Base-by-base conservation (phyloP, 2,797 vertebrate genomes). In the Adrianichthys oophorus region DNA sequence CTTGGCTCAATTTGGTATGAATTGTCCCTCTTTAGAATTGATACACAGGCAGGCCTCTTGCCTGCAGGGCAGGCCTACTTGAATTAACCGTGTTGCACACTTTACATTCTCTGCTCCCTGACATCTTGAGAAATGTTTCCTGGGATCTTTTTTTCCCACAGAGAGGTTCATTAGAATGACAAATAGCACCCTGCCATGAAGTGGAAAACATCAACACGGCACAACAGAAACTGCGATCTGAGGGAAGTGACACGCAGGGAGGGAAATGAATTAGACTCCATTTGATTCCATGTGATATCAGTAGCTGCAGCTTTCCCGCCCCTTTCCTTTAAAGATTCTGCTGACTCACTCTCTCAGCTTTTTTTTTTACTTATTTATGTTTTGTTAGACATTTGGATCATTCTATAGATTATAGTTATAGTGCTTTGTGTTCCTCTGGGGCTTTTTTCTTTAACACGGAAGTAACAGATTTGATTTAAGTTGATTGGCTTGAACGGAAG, bases 161-260 rank as follows among this genome's bases (percentile, higher is more conserved):
- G 89, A 90, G 88, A 91, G 90, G 90, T 91, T 91, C 89, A 91
- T 92, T 92, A 90, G 89, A 91, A 90, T 91, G 91, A 92, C 90
- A 91, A 92, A 92, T 91, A 88, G 90, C 79, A 76, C 76, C 80
- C 89, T 90, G 86, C 86, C 86, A 89, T 88, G 87, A 92, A 90
- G 85, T 89, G 84, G 88, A 73, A 91, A 87, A 90, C 89, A 88
- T 92, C 90, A 88, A 90, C 89, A 89, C 80, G 79, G 83, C 85
- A 82, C 89, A 87, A 88, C 86, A 85, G 86, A 87, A 87, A 89
- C 72, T 87, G 85, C 79, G 86, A 88, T 90, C 78, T 80, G 85
- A 86, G 82, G 78, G 78, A 87, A 89, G 85, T 89, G 90, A 91
- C 90, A 88, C 72, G 83, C 84, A 80, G 81, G 84, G 84, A 83